Base-by-base conservation (phyloP, 2,888 invertebrate genomes). In the Polydrusus cervinus region DNA sequence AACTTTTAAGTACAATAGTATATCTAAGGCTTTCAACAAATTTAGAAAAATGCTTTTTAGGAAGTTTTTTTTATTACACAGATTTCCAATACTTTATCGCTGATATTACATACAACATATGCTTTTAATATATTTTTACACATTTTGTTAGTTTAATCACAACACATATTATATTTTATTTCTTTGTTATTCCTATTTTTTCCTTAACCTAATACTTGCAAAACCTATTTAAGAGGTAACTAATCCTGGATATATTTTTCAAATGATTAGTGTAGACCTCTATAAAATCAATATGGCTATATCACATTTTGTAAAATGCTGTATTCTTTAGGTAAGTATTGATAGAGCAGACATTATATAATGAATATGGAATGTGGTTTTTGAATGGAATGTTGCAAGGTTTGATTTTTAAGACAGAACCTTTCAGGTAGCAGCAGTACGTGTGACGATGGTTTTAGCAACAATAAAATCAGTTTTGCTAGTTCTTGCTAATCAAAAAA, bases 121-220 rank as follows among this genome's bases (percentile, higher is more conserved):
- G 61, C 43, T 68, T 47, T 47, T 69, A 68, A 74, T 65, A 74
- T 70, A 53, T 75, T 75, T 73, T 64, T 71, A 71, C 69, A 70
- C 38, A 60, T 70, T 70, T 70, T 67, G 43, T 38, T 70, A 70
- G 69, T 43, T 67, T 71, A 71, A 66, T 75, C 75, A 75, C 75
- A 71, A 75, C 75, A 75, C 62, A 51, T 71, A 75, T 49, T 71
- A 71, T 67, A 61, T 1, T 75, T 75, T 61, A 57, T 66, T 51
- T 60, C 38, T 34, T 47, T 61, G 61, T 60, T 70, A 67, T 71
- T 71, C 60, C 70, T 70, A 49, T 20, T 61, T 40, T 47, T 57
- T 49, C 45, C 51, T 70, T 57, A 66, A 8, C 38, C 62, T 67
- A 60, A 61, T 61, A 70, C 47, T 66, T 67, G 53, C 53, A 67